These are phyloP conservation scores for Brachionus plicatilis DNA, from an alignment of 1,140 invertebrate genomes.

Conservation along the genomic window DNA sequence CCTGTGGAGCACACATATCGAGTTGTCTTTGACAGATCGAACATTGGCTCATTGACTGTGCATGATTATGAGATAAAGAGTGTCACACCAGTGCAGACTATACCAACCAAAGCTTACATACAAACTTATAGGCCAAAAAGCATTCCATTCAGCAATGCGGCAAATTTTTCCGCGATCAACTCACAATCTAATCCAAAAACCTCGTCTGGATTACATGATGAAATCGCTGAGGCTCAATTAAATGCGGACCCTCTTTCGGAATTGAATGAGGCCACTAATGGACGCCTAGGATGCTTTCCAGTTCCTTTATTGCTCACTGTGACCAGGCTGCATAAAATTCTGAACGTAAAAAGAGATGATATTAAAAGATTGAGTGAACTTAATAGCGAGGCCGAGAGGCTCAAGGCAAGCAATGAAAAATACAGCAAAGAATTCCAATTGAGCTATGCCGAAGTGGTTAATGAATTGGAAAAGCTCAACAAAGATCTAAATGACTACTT, in stretches of 20 bases:
- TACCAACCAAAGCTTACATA: slow-evolving; percentile 13
- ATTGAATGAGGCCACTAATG: slow-evolving; percentile 51
- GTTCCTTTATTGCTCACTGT: slow-evolving; percentile 65
- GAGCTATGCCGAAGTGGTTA: slow-evolving; percentile 77
- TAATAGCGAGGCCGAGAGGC: slow-evolving; percentile 82
- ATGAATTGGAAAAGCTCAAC: slow-evolving; percentile 86
- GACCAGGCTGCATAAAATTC: slow-evolving; percentile 71
- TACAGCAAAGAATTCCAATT: slow-evolving; percentile 77
- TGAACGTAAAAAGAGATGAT: slow-evolving; percentile 73
- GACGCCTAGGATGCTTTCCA: slow-evolving; percentile 72
- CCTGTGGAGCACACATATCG: slow-evolving; percentile 93
- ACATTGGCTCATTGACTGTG: slow-evolving; percentile 88
- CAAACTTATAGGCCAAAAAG: slow-evolving; percentile 24
- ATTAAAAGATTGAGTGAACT: slow-evolving; percentile 74
- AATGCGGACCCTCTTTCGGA: slow-evolving; percentile 42
- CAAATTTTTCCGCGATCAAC: neutral
- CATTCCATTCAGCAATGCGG: neutral
- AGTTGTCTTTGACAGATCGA: slow-evolving; percentile 87
- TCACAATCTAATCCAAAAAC: neutral
- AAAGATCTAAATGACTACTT: slow-evolving; percentile 76
- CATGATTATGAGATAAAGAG: slow-evolving; percentile 83
- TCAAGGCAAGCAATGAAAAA: slow-evolving; percentile 67
- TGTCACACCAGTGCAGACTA: slow-evolving; percentile 16
- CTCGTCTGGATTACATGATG: neutral
- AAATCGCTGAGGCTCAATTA: neutral